Base-by-base conservation (phyloP, 2,888 invertebrate species). In the Synergus itoensis region DNA sequence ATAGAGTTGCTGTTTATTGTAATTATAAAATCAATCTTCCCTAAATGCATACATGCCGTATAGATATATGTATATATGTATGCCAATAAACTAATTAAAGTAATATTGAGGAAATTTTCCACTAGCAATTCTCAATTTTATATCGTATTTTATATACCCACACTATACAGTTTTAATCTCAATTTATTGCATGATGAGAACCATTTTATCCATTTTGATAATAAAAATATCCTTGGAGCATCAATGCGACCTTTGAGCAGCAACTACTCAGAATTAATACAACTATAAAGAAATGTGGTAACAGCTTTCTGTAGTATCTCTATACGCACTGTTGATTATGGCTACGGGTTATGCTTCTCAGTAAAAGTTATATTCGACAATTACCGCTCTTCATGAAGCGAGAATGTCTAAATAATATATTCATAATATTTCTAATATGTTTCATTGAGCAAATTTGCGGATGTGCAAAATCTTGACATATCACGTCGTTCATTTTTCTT, bases 1-100 rank as follows among this genome's bases (percentile, higher is more conserved):
- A 84, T 84, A 84, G 82, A 84, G 82, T 84, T 82, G 81, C 82
- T 83, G 81, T 80, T 84, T 80, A 78, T 84, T 83, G 82, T 82
- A 81, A 82, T 82, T 84, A 80, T 77, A 82, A 83, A 75, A n/a
- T 36, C 36, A 53, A 69, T 69, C 45, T 45, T 73, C 36, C 48
- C 73, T 40, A 53, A 73, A 73, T 73, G 21, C 45, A 3, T 16
- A n/a, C 18, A 69, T 28, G 45, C 14, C 14, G 9, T 28, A 28
- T 3, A 28, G 28, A 28, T 3, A 28, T 28, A 28, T 28, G 28
- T 28, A 28, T 73, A 53, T 14, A 41, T 11, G 2, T 3, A 53
- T 40, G 21, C 12, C 14, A 28, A 21, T 21, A 21, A 73, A 3
- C 14, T 69, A 16, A 9, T 9, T 21, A 69, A 73, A 16, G 69